phyloP scores from a whole-genome alignment of 2,797 vertebrate genomes.

The Gymnothorax javanicus region DNA sequence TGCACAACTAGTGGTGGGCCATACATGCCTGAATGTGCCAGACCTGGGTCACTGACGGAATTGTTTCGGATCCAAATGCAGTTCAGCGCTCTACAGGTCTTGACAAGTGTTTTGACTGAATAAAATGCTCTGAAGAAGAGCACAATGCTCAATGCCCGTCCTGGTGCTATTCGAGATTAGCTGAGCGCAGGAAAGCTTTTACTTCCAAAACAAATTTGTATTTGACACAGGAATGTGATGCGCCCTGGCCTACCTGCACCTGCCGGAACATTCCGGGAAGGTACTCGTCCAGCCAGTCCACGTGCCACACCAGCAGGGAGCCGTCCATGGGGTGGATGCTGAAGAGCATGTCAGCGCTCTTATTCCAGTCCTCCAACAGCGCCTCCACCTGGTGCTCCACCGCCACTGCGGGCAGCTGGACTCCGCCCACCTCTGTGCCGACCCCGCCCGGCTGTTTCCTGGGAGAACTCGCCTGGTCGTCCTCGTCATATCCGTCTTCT shows the following conservation, averaged over 20 bases:
- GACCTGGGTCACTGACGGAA: no score
- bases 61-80: no score
- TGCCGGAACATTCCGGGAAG: constrained; percentile 98
- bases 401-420: constrained; percentile 75
- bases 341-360: constrained; percentile 95
- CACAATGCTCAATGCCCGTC: no score
- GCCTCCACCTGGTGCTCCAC: constrained; percentile 91
- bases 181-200: no score
- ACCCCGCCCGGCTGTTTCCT: constrained; percentile 62
- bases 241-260: constrained; percentile 84
- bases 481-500: constrained; percentile 72
- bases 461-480: constrained; percentile 68
- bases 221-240: no score
- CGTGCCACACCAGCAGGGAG: constrained; percentile 94
- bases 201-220: no score
- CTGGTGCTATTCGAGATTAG: no score
- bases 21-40: no score
- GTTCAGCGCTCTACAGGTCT: no score
- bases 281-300: constrained; percentile 98
- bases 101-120: no score
- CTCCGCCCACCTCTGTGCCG: constrained; percentile 62
- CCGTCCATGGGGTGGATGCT: constrained; percentile 98
- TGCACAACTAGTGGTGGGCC: no score
- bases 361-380: constrained; percentile 92
- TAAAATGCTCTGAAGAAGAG: no score